Conservation (phyloP, 2,888 invertebrate genomes). For the Polyommatus iphigenia region DNA sequence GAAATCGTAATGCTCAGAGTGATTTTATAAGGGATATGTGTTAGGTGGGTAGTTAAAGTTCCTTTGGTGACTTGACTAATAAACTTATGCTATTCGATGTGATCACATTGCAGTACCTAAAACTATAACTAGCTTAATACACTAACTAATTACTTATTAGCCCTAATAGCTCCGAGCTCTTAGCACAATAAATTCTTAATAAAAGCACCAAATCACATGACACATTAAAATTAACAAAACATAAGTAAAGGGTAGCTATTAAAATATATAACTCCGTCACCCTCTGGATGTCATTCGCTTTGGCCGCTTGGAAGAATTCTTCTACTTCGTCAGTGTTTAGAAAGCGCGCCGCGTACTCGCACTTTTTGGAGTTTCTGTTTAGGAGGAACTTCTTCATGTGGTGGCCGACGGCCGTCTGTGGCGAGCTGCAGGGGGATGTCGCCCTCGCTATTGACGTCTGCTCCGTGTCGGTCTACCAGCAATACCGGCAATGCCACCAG, state of each 20-base stretch:
- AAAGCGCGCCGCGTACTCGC: constrained; percentile 34
- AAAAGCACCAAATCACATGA: not conserved
- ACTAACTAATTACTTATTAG: too few species aligned
- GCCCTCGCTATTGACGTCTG: constrained; percentile 20
- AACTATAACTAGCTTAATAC: too few species aligned
- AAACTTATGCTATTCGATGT: not conserved
- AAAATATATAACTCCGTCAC: constrained; percentile 11
- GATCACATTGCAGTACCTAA: too few species aligned
- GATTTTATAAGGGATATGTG: too few species aligned
- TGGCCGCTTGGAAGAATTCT: constrained; percentile 32
- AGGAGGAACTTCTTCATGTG: constrained; percentile 35
- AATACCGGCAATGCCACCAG: not conserved
- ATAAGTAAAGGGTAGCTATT: too few species aligned
- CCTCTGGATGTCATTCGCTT: constrained; percentile 28
- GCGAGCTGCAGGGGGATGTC: constrained; percentile 35
- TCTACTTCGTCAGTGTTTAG: constrained; percentile 34
- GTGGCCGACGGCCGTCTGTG: constrained; percentile 32
- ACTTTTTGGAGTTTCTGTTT: constrained; percentile 30
- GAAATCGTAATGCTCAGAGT: too few species aligned
- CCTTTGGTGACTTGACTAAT: not conserved
- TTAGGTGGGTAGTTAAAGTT: too few species aligned
- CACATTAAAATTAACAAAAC: too few species aligned
- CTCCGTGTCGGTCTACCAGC: not conserved
- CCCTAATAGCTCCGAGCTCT: too few species aligned
- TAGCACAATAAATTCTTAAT: too few species aligned